These are phyloP conservation scores for Octopus bimaculoides DNA, from an alignment of 1,140 invertebrate species.

Conservation along the genomic window DNA sequence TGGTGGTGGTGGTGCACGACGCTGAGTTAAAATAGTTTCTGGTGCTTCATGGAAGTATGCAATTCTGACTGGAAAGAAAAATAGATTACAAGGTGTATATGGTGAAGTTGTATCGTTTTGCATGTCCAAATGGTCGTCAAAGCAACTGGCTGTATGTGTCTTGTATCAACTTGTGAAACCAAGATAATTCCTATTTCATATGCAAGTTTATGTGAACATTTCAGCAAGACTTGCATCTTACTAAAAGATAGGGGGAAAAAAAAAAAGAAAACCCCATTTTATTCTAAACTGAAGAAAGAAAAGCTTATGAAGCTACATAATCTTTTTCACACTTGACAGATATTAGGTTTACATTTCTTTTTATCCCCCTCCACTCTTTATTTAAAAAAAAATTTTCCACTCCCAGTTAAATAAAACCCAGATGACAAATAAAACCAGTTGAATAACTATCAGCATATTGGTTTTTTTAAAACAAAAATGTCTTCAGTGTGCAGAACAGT, in stretches of 20 bases:
- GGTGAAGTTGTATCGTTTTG: background rate
- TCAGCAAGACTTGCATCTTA: background rate
- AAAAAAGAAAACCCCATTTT: background rate
- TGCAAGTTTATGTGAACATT: background rate
- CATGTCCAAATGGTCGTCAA: background rate
- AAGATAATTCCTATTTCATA: background rate
- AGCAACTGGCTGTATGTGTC: background rate
- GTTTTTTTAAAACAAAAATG: slow-evolving; percentile 21
- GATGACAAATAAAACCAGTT: slow-evolving; percentile 8
- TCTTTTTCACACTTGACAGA: slow-evolving; percentile 15
- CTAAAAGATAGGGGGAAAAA: background rate
- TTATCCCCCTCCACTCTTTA: slow-evolving; percentile 20
- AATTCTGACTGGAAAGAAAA: slow-evolving; percentile 34
- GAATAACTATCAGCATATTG: slow-evolving; percentile 15
- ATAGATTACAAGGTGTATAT: background rate
- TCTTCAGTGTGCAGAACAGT: slow-evolving; percentile 28
- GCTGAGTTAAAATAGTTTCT: slow-evolving; percentile 25
- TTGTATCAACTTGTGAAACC: background rate
- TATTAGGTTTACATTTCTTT: slow-evolving; percentile 28
- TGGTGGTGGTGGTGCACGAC: slow-evolving; percentile 25
- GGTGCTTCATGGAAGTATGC: slow-evolving; percentile 47
- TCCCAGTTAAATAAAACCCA: slow-evolving; percentile 22
- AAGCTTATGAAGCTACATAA: background rate
- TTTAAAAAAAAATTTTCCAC: slow-evolving; percentile 20
- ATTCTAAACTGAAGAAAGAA: background rate